Base-by-base conservation (phyloP, 2,113 vertebrate genomes). In the Eira barbara region DNA sequence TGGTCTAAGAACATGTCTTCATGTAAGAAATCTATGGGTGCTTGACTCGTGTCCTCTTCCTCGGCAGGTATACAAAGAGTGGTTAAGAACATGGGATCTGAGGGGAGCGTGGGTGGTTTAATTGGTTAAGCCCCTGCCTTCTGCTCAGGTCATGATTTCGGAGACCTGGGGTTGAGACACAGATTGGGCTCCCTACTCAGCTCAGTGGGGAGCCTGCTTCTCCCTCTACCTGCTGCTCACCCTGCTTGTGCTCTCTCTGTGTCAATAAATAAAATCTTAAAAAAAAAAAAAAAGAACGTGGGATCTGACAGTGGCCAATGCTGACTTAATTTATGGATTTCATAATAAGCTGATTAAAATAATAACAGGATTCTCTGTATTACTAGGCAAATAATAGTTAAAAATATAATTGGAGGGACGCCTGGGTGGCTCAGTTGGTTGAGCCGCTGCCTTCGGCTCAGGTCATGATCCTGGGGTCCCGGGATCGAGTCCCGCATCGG, bases 281-380 rank as follows among this genome's bases (percentile, higher is more conserved):
- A 31, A 65, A 69, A 69, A n/a, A 36, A 69, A n/a, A 47, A 20
- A n/a, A 90, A 79, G 52, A 92, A 65, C 92, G 45, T 0, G 17
- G 67, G 25, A 76, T 74, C 5, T 49, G 45, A 96, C 1, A 6
- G 27, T 95, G 49, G 78, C 27, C 55, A 88, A 45, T 55, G 9
- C 31, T 85, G 49, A 67, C 31, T 31, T 67, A 39, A 91, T 74
- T 67, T 67, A 73, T 57, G 3, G 31, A 67, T 61, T 97, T 94
- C 79, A 71, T n/a, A 95, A 92, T 25, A 89, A 31, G 25, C 6
- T 55, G 18, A 81, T 92, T 94, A 94, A 88, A 93, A 90, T 91
- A 83, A 34, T 69, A 73, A 59, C 2, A 88, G 39, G 25, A 80
- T 85, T 6, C 25, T 65, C 78, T 86, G 10, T 55, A 78, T 79